Conservation (phyloP, 2,113 vertebrate species). For the Colius striatus region DNA sequence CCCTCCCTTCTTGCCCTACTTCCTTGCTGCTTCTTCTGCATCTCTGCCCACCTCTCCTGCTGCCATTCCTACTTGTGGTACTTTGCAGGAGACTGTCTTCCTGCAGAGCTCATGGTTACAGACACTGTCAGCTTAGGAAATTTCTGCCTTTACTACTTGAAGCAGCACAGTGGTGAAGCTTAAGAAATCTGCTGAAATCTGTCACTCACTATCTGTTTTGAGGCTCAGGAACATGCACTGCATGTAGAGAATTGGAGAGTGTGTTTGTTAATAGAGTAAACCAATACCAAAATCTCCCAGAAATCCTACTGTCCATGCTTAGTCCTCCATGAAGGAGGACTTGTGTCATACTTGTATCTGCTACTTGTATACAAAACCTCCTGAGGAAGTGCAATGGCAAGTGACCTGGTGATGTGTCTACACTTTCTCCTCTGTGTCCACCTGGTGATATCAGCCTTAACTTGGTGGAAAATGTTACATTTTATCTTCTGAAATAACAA, state of each 20-base stretch:
- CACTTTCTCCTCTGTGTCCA: neutral
- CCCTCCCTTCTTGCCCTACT: slow-evolving; percentile 8
- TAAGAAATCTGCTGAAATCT: neutral
- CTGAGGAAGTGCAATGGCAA: neutral
- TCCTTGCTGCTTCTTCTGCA: neutral
- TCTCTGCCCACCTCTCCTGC: neutral
- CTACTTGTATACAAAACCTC: neutral
- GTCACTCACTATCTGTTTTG: neutral
- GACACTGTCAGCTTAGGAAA: neutral
- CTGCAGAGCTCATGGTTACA: neutral
- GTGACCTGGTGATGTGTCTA: neutral
- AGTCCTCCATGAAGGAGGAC: neutral
- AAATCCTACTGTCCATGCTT: neutral
- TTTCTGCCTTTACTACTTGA: neutral
- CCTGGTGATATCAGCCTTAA: neutral
- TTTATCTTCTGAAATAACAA: neutral
- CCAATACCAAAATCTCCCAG: neutral
- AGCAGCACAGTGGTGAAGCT: neutral
- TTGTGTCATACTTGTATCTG: neutral
- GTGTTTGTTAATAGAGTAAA: neutral
- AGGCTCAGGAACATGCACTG: neutral
- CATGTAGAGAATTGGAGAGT: fast-evolving
- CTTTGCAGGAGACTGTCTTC: neutral
- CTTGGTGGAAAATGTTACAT: neutral
- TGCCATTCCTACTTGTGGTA: neutral